Evolutionary conservation across 2,113 vertebrate species (phyloP).

Genomic region (Ageneiosus marmoratus): DNA sequence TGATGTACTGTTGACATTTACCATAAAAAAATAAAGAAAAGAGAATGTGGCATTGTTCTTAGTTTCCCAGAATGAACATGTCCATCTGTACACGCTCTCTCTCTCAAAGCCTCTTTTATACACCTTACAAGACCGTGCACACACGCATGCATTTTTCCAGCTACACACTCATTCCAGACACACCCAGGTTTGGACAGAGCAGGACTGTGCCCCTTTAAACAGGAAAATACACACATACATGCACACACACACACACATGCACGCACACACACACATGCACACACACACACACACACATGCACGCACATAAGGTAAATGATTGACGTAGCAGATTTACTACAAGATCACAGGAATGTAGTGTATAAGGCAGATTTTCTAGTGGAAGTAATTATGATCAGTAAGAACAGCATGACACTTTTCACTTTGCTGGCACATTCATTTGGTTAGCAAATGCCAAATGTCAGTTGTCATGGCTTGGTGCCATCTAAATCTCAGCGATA

Average conservation of each 20-base stretch:
- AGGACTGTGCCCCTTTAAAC: constrained; percentile 28
- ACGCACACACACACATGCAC: background rate
- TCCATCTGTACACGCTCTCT: constrained; percentile 6
- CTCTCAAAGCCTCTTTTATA: constrained; percentile 38
- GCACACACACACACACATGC: background rate
- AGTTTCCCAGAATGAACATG: background rate
- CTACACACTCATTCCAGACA: constrained; percentile 38
- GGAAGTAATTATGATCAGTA: background rate
- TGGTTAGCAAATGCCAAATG: constrained; percentile 58
- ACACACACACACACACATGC: background rate
- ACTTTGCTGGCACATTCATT: constrained; percentile 57
- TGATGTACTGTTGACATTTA: background rate
- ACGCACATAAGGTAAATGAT: constrained; percentile 25
- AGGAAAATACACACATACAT: constrained; percentile 4
- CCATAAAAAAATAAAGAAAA: background rate
- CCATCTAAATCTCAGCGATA: constrained; percentile 39
- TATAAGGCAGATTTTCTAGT: background rate
- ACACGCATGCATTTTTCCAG: constrained; percentile 36
- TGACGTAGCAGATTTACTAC: background rate
- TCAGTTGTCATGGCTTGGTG: constrained; percentile 54
- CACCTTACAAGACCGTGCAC: constrained; percentile 21
- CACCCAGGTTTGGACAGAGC: constrained; percentile 30
- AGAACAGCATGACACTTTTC: background rate
- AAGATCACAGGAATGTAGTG: background rate
- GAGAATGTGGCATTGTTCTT: background rate